Percentiles rank a stretch among this genome's conserved stretches.
Conservation (phyloP, 2,797 vertebrate genomes). For the Scolopax rusticola region DNA sequence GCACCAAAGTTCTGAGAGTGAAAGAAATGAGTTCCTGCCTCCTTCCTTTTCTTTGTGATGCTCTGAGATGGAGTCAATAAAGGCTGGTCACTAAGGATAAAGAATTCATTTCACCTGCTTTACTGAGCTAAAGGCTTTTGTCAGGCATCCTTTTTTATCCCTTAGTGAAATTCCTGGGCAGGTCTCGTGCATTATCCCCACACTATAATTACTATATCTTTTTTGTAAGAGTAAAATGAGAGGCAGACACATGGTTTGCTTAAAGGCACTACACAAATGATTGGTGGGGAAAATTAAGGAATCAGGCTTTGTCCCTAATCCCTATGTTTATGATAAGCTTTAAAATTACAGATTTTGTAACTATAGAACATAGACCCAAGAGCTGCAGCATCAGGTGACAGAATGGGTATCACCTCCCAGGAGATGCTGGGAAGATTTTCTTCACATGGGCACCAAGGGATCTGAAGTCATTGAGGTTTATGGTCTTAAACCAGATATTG, state of each 20-base stretch:
- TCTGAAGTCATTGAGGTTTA: constrained; percentile 30
- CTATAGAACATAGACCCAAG: neutral
- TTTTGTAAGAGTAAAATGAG: neutral
- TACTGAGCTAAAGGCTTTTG: neutral
- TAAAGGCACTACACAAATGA: neutral
- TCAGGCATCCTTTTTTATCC: neutral
- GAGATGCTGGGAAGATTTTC: neutral
- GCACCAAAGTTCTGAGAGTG: neutral
- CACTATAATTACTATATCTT: neutral
- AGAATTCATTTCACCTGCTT: neutral
- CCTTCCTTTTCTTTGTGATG: neutral
- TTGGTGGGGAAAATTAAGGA: neutral
- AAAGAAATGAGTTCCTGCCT: neutral
- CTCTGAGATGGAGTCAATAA: neutral
- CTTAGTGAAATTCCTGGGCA: neutral
- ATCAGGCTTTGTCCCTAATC: neutral
- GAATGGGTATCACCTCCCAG: neutral
- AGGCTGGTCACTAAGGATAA: neutral
- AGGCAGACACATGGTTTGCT: neutral
- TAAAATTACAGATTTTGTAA: neutral
- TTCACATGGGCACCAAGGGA: constrained; percentile 10
- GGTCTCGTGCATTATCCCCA: neutral
- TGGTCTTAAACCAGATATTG: constrained; percentile 61
- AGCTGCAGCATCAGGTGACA: neutral
- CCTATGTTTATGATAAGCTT: neutral